phyloP scores from a whole-genome alignment of 2,888 invertebrate genomes.

The Corbicula japonica region DNA sequence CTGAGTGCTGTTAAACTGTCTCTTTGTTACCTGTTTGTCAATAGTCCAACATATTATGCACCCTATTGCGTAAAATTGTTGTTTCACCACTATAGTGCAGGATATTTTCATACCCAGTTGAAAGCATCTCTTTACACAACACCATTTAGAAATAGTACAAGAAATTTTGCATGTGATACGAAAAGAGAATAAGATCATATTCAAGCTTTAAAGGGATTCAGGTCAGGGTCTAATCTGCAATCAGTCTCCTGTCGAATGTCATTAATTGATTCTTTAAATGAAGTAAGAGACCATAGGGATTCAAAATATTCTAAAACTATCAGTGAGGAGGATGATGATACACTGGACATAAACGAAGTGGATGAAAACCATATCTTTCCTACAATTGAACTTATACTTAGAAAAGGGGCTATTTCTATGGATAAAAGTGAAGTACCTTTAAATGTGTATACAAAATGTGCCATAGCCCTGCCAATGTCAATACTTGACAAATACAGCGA shows the following conservation, averaged over 20 bases:
- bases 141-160: constrained; percentile 41
- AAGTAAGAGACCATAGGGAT: background rate
- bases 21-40: constrained; percentile 60
- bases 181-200: constrained; percentile 59
- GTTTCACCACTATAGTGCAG: constrained; percentile 40
- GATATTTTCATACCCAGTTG: constrained; percentile 49
- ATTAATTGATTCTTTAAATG: constrained; percentile 45
- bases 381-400: background rate
- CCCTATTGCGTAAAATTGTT: constrained; percentile 56
- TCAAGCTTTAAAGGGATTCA: constrained; percentile 45
- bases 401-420: constrained; percentile 2
- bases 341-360: constrained; percentile 1
- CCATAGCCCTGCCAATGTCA: constrained; percentile 7
- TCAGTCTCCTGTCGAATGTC: constrained; percentile 52
- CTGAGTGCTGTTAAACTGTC: constrained; percentile 56
- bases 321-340: constrained; percentile 5
- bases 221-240: constrained; percentile 34
- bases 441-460: constrained; percentile 1
- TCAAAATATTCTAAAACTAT: constrained; percentile 11
- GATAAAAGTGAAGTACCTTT: background rate
- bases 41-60: constrained; percentile 61
- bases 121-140: constrained; percentile 53
- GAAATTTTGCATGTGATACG: constrained; percentile 58
- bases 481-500: constrained; percentile 6
- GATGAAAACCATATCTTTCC: constrained; percentile 6